Percentiles rank a stretch among this genome's conserved stretches.
Evolutionary conservation across 2,797 vertebrate genomes (phyloP).

Genomic region (Spheniscus humboldti): DNA sequence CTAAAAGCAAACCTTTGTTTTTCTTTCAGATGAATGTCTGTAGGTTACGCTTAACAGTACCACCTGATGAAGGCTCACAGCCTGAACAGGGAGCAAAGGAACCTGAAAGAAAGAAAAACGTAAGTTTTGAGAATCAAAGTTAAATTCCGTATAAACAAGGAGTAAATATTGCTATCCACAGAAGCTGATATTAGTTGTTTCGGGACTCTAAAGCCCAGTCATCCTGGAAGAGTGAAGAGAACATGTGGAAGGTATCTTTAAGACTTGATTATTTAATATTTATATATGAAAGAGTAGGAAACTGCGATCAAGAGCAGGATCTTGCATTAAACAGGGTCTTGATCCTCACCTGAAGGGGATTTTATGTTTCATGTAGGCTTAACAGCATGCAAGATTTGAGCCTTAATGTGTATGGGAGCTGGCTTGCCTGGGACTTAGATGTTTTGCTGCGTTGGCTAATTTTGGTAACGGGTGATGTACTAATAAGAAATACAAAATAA

Average conservation of each 20-base stretch:
- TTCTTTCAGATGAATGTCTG: slow-evolving; percentile 82
- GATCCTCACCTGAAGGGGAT: not conserved
- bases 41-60: slow-evolving; percentile 88
- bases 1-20: not conserved
- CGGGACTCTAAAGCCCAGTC: not conserved
- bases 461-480: not conserved
- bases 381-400: not conserved
- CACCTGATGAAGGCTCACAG: slow-evolving; percentile 72
- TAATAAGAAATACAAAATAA: not conserved
- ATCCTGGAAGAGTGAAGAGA: not conserved
- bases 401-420: not conserved
- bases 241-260: not conserved
- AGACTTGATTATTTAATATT: not conserved
- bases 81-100: slow-evolving; percentile 69
- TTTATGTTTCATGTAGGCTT: not conserved
- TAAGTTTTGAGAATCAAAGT: slow-evolving; percentile 71
- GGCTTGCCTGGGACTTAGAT: not conserved
- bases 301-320: not conserved
- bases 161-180: not conserved
- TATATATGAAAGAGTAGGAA: not conserved
- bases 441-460: not conserved
- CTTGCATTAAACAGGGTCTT: not conserved
- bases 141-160: not conserved
- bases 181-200: not conserved
- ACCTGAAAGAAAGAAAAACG: slow-evolving; percentile 72